Evolutionary conservation across 2,113 vertebrate genomes (phyloP), one percentile per base, ranked within the genome.

Genomic region (Brachyhypopomus gauderio): DNA sequence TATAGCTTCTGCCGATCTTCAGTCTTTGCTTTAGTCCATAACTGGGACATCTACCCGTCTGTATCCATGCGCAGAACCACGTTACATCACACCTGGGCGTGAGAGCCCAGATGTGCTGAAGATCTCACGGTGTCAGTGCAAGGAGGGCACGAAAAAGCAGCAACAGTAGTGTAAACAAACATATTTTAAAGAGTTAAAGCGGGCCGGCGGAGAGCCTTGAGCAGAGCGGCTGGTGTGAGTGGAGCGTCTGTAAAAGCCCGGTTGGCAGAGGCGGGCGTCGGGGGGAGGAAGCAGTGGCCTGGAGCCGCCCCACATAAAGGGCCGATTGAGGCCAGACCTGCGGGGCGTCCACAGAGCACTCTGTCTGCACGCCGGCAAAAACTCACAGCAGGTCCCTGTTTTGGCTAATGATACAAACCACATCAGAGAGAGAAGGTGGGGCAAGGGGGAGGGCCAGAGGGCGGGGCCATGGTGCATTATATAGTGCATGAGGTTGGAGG

Each of bases 241-340:
- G 2, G 58, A 11, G 5, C 87, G 84, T 85, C 86, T 88, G 88
- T 90, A 88, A 91, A 92, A 90, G 72, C 88, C 84, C 89, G 85
- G 63, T 84, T 80, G 74, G 78, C 22, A 55, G 25, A 63, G 60
- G 5, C 5, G 83, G 84, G 88, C 80, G 71, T 22, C 75, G 82
- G 78, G 75, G 85, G 82, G 82, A 85, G 83, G 48, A 79, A 86
- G 87, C 75, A 69, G 63, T 69, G 55, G 84, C 84, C 88, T 90
- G 90, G 87, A 91, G 90, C 87, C 86, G 84, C 73, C 34, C 84
- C 88, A 87, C 89, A 93, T 89, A 94, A 93, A 92, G 89, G 81
- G 83, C 90, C 87, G 88, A 94, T 94, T 94, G 91, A 93, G 60
- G 82, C 84, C 82, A 84, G 56, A 77, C 89, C 86, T 87, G 89